phyloP scores from a whole-genome alignment of 2,113 vertebrate species.

The Polypterus senegalus region DNA sequence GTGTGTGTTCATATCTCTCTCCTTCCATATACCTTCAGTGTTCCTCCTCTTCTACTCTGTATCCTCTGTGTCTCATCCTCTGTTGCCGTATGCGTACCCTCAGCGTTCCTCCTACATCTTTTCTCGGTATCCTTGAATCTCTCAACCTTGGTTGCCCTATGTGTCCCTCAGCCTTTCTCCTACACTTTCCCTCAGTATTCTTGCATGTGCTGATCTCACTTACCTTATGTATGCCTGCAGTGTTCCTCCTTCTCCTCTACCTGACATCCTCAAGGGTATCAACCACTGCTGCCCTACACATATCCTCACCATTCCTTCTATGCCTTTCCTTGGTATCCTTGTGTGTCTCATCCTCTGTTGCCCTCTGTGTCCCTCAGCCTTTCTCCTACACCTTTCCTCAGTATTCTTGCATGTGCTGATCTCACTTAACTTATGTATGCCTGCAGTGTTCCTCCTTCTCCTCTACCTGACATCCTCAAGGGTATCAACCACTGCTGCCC shows the following conservation, averaged over 20 bases:
- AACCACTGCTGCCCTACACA: too few relatives aligned
- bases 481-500: too few relatives aligned
- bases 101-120: too few relatives aligned
- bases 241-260: not conserved
- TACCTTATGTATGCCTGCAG: not conserved
- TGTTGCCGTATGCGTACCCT: too few relatives aligned
- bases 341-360: not conserved
- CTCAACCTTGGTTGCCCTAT: not conserved
- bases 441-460: constrained; percentile 7
- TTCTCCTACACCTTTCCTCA: not conserved
- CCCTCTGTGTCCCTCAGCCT: not conserved
- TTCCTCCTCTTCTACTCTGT: too few relatives aligned
- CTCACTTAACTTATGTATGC: not conserved
- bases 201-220: not conserved
- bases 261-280: too few relatives aligned
- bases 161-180: not conserved
- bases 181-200: not conserved
- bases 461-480: too few relatives aligned
- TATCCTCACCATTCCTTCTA: too few relatives aligned
- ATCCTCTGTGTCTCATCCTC: too few relatives aligned
- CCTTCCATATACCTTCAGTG: too few relatives aligned
- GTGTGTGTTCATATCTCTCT: too few relatives aligned
- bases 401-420: not conserved
- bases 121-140: not conserved
- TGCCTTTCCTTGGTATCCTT: too few relatives aligned